Evolutionary conservation across 2,888 invertebrate genomes (phyloP), one percentile per base, ranked within the genome.

Genomic region (Cataglyphis rosenhaueri): DNA sequence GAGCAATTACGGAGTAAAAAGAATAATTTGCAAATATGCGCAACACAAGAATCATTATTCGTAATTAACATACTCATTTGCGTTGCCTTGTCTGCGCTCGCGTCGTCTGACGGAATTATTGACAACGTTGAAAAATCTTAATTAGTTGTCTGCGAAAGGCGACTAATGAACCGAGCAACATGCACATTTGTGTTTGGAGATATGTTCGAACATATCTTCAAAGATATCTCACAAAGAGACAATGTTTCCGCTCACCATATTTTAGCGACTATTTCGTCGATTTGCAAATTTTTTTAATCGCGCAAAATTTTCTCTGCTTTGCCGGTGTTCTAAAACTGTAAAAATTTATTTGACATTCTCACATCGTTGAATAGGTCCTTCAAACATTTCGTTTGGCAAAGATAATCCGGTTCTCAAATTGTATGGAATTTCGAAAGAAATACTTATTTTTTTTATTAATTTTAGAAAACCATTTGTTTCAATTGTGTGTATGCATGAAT

Each of bases 51-150:
- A 4, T 21, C 59, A 12, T n/a, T n/a, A 5, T 12, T 3, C 48
- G 4, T 44, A 78, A 70, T 78, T 59, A 44, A 12, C 41, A 41
- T 21, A 41, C 21, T 70, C 21, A 41, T 71, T 79, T 59, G 66
- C 52, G 15, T 71, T 21, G 70, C 41, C 55, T 68, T 79, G 44
- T 71, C 71, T 71, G 59, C 18, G 59, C 18, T 32, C 57, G 4
- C 25, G 6, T 25, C 12, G 18, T 4, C 21, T 44, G 44, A 71
- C 44, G 57, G 35, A 70, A 44, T 79, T 79, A 79, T 35, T 44
- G 68, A 15, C 76, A 59, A 21, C 3, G 25, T 59, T 44, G 59
- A 71, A 32, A 78, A 79, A 79, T 71, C 71, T 79, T 79, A 71
- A 79, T 79, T 59, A 59, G 32, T 4, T 6, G 57, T 8, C 57